A percentile compares a stretch with the other conserved stretches of the same genome.
These are phyloP conservation scores for Drosophila jambulina DNA, from an alignment of 1,140 invertebrate species.

Conservation along the genomic window DNA sequence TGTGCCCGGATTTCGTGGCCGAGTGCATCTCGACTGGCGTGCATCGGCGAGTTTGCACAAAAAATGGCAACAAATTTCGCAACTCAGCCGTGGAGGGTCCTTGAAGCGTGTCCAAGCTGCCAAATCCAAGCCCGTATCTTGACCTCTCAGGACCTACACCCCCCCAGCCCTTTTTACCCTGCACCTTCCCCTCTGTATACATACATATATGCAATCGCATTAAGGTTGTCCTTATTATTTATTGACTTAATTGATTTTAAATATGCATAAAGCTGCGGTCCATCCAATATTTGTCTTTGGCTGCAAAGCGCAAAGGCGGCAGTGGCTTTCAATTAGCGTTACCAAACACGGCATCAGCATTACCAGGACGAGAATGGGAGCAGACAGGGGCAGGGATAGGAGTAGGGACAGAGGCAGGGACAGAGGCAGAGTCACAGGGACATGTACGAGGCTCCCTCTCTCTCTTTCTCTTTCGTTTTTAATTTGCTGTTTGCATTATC, in stretches of 20 bases:
- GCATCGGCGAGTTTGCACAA: conserved; percentile 17
- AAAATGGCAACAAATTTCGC: conserved; percentile 32
- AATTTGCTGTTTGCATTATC: conserved; percentile 79
- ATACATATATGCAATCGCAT: conserved; percentile 69
- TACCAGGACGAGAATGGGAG: conserved; percentile 2
- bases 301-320: conserved; percentile 69
- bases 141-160: conserved; percentile 12
- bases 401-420: too few relatives aligned
- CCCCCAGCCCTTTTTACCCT: not conserved
- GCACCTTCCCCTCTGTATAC: not conserved
- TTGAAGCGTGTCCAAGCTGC: conserved; percentile 45
- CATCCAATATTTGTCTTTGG: conserved; percentile 84
- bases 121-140: conserved; percentile 47
- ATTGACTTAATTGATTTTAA: conserved; percentile 85
- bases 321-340: conserved; percentile 72
- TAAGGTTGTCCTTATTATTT: conserved; percentile 79
- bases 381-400: not conserved
- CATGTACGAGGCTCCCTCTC: not conserved
- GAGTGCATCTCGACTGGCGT: conserved; percentile 50
- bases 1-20: conserved; percentile 51
- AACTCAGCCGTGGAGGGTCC: conserved; percentile 47
- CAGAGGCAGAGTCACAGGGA: not conserved
- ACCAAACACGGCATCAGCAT: conserved; percentile 25
- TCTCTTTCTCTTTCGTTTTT: conserved; percentile 49
- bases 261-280: conserved; percentile 83